A percentile compares a stretch with the other conserved stretches of the same genome.
phyloP scores from a whole-genome alignment of 2,113 vertebrate species.

The Martes martes region DNA sequence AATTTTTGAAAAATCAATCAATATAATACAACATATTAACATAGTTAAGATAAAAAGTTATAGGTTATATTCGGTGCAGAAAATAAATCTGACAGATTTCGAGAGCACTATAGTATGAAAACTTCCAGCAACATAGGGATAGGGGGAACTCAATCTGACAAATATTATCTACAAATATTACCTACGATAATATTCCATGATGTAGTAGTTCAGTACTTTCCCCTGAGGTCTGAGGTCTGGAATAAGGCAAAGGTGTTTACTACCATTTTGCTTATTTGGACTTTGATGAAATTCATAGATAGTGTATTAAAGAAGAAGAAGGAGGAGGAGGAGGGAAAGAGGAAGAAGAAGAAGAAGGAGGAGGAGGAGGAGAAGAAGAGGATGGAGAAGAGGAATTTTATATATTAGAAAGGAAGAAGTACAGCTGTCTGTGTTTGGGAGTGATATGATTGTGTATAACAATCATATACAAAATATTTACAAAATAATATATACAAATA shows the following conservation, averaged over 20 bases:
- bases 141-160: not conserved
- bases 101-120: not conserved
- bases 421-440: not conserved
- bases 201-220: not conserved
- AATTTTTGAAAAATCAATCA: not conserved
- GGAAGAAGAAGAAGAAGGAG: no score
- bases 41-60: not conserved
- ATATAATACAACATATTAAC: not conserved
- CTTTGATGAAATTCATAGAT: not conserved
- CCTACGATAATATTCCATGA: not conserved
- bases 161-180: not conserved
- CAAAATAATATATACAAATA: not conserved
- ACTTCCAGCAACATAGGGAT: not conserved
- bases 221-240: not conserved
- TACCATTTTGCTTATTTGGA: not conserved
- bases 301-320: not conserved
- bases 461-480: not conserved
- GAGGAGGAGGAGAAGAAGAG: no score
- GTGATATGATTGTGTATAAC: not conserved
- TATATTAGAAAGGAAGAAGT: not conserved
- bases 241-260: not conserved
- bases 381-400: not conserved
- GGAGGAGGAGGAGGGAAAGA: not conserved
- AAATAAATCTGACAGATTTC: not conserved
- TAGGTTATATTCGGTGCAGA: not conserved